Base-by-base conservation (phyloP, 2,888 invertebrate genomes). In the Scotopteryx bipunctaria region DNA sequence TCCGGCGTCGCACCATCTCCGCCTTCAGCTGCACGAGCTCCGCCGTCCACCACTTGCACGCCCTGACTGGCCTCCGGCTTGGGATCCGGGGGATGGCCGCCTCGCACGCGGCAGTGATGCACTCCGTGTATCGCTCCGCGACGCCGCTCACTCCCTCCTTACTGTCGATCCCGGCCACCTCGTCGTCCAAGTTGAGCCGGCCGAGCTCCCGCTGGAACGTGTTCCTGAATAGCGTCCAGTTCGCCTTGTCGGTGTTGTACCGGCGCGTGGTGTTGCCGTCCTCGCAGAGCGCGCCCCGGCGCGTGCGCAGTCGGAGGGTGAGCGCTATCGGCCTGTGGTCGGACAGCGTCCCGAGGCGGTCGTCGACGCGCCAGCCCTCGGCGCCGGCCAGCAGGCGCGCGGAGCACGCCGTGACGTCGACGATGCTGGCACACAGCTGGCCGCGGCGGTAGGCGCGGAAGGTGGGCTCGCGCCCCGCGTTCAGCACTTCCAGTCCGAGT, bases 351-450 rank as follows among this genome's bases (percentile, higher is more conserved):
- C 29, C n/a, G 6, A 40, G 9, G 5, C 1, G 0, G 2, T 29
- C 14, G n/a, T 40, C 40, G 1, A 40, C 27, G 2, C 3, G 5
- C 40, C 40, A 40, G 29, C 15, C n/a, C n/a, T n/a, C 27, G 4
- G 2, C 3, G 9, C 2, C 15, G n/a, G n/a, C n/a, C 1, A 16
- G 1, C n/a, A 40, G 16, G 16, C 15, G 29, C 14, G 55, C 29
- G 35, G 55, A 14, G 47, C 35, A 35, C 13, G 40, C 47, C 2
- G 47, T 48, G 1, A 48, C 41, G 23, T 48, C 47, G 1, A 48
- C 17, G 13, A 40, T 35, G 13, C 40, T 41, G 8, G 17, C 4
- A 35, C 4, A 17, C 3, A 23, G 13, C 5, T 8, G 8, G 1
- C 17, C 23, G 14, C 19, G 32, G 3, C 40, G 9, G 16, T 27